A percentile compares a stretch with the other conserved stretches of the same genome.
Conservation (phyloP, 2,888 invertebrate genomes). For the Brassicogethes aeneus region DNA sequence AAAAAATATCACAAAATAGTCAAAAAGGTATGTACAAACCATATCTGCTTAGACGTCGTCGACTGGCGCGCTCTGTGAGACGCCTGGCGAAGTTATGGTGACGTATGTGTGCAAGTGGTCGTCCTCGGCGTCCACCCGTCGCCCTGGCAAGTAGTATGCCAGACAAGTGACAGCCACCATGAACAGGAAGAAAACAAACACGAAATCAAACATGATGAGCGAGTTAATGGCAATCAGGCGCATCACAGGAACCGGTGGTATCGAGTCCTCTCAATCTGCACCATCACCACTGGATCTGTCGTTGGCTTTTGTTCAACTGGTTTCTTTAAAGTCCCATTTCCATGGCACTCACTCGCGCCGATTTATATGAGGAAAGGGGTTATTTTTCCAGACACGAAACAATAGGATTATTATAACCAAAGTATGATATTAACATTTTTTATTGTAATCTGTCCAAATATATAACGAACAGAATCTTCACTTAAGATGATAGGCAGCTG, state of each 20-base stretch:
- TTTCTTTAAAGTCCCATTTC: too few species aligned
- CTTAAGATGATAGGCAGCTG: too few species aligned
- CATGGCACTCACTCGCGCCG: too few species aligned
- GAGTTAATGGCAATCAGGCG: constrained; percentile 80
- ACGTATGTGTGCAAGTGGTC: constrained; percentile 37
- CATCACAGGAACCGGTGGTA: constrained; percentile 47
- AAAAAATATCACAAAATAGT: too few species aligned
- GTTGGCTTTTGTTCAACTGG: too few species aligned
- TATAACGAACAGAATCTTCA: too few species aligned
- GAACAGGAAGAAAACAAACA: constrained; percentile 80
- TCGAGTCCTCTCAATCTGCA: constrained; percentile 13
- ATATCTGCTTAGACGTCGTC: constrained; percentile 38
- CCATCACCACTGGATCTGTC: constrained; percentile 13
- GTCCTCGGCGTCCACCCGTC: constrained; percentile 41
- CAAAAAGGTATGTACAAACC: constrained; percentile 25
- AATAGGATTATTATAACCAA: neutral
- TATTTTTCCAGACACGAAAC: neutral
- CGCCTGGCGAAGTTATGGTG: constrained; percentile 29
- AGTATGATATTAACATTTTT: neutral
- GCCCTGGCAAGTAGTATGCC: constrained; percentile 70
- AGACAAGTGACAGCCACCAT: constrained; percentile 75
- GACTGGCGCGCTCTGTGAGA: constrained; percentile 32
- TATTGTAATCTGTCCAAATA: too few species aligned
- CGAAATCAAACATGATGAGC: constrained; percentile 80
- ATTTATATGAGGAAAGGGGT: too few species aligned